A percentile compares a stretch with the other conserved stretches of the same genome.
Evolutionary conservation across 2,113 vertebrate genomes (phyloP).

Genomic region (Callionymus lyra): DNA sequence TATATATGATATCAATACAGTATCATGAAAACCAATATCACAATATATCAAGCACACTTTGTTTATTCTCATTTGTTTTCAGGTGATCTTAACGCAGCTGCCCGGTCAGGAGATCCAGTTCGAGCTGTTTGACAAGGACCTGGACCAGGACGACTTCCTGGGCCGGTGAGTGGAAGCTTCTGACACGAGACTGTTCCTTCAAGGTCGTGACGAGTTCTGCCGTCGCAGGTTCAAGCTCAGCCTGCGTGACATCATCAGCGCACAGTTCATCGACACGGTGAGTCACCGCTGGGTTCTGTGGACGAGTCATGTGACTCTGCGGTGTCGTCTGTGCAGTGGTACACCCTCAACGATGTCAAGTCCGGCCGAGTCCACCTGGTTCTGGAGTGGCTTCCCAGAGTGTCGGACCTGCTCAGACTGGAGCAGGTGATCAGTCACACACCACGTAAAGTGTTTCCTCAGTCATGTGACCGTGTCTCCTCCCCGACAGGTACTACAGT

Average conservation of each 20-base stretch:
- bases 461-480: constrained; percentile 43
- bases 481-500: constrained; percentile 65
- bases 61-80: neutral
- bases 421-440: constrained; percentile 65
- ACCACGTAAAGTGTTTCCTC: neutral
- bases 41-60: too few relatives aligned
- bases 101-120: constrained; percentile 85
- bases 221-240: constrained; percentile 75
- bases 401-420: constrained; percentile 62
- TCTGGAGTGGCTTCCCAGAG: constrained; percentile 75
- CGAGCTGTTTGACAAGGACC: constrained; percentile 84
- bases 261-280: constrained; percentile 76
- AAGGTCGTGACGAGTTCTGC: neutral
- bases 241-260: constrained; percentile 70
- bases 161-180: constrained; percentile 67
- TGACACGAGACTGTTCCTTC: too few relatives aligned
- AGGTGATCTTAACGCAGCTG: constrained; percentile 77
- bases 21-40: too few relatives aligned
- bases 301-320: neutral
- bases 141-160: constrained; percentile 85
- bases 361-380: constrained; percentile 79
- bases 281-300: constrained; percentile 11
- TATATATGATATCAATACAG: too few relatives aligned
- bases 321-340: constrained; percentile 67
- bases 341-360: constrained; percentile 79